Evolutionary conservation across 2,797 vertebrate species (phyloP).

Genomic region (Amblyopsis hoosieri): DNA sequence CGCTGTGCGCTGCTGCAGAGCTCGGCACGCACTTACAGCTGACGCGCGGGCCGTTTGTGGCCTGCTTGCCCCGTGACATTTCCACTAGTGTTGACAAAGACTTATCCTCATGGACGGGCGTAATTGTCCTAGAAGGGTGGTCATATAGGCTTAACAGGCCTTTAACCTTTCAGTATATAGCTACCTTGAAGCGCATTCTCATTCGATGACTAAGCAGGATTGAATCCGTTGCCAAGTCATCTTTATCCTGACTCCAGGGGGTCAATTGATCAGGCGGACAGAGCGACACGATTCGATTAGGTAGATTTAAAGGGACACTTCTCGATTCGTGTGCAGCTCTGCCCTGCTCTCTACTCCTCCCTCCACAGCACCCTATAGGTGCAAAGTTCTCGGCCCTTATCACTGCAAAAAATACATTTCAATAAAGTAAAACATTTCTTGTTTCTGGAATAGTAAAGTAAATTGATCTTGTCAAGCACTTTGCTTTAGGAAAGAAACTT

Average conservation of each 20-base stretch:
- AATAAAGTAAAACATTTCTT: no score
- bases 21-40: conserved; percentile 12
- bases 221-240: conserved; percentile 30
- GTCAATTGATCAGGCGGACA: conserved; percentile 19
- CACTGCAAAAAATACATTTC: no score
- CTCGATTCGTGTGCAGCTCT: no score
- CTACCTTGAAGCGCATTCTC: conserved; percentile 20
- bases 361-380: no score
- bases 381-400: no score
- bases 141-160: conserved; percentile 52
- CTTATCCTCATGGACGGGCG: conserved; percentile 37
- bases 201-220: conserved; percentile 54
- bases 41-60: conserved; percentile 30
- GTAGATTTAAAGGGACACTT: not conserved
- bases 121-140: conserved; percentile 56
- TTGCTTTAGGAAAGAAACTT: no score
- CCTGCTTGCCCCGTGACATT: conserved; percentile 64
- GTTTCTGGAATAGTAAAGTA: no score
- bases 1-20: conserved; percentile 19
- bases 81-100: conserved; percentile 39
- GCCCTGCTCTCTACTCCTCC: no score
- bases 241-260: conserved; percentile 38
- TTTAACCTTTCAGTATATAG: conserved; percentile 42
- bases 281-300: conserved; percentile 9
- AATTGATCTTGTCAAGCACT: no score